Evolutionary conservation across 2,113 vertebrate species (phyloP), one percentile per base, ranked within the genome.

Genomic region (Centrocercus urophasianus): DNA sequence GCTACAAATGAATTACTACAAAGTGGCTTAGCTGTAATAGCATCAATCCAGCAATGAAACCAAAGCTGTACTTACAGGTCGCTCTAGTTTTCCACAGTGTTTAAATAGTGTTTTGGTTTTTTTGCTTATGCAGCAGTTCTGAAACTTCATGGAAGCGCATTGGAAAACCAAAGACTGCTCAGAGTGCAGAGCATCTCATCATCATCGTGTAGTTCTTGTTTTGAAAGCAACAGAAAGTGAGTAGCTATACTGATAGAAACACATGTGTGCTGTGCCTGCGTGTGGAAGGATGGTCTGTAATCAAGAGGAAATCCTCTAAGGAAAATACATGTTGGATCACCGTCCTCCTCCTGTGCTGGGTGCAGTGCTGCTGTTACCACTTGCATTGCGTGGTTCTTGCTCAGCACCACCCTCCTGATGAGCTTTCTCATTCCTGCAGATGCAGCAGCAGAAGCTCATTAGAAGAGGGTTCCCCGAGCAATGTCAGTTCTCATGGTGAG

Each of bases 11-110:
- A 73, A 12, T 93, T 42, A 72, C 30, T 4, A 1, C 52, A 22
- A 43, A 80, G 89, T 78, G 52, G 47, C 65, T 90, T 77, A 74
- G 81, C 80, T 81, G 42, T 64, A 84, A n/a, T 19, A 86, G 56
- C 88, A 89, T 45, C 61, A 20, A 65, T 63, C 20, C 88, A 83
- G 67, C 83, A 89, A 28, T 4, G 16, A 30, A 57, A 11, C 38
- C 17, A 6, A 28, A 85, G 71, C 63, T 79, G 42, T 22, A 4
- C 13, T 50, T 82, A 12, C 76, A 77, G 24, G 45, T 38, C 22
- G 6, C 14, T 38, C 13, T 13, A 5, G 56, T 86, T 42, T 30
- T 76, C 20, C 67, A 2, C 4, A 50, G 4, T 30, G 34, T 77
- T 73, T 65, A 56, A 81, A 56, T 4, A 13, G 11, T 8, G 42